Evolutionary conservation across 2,888 invertebrate species (phyloP).

Genomic region (Ceramica pisi): DNA sequence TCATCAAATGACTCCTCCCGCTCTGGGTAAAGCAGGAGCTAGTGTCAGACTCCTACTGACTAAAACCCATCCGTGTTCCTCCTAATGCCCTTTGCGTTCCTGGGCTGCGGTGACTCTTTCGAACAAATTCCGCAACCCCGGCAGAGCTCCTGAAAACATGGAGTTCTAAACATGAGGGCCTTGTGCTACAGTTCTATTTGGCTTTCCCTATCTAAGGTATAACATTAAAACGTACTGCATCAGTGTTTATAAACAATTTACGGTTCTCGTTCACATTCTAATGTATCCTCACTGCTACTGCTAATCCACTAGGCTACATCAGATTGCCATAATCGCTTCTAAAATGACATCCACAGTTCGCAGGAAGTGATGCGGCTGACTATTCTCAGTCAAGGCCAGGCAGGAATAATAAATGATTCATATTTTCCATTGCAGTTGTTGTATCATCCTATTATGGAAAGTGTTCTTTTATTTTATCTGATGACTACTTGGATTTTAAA

Average conservation of each 20-base stretch:
- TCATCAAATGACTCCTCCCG: too few relatives aligned
- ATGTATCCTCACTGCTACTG: conserved; percentile 20
- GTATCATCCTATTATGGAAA: conserved; percentile 13
- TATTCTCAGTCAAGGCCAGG: conserved; percentile 54
- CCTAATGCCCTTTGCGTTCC: too few relatives aligned
- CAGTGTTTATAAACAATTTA: conserved; percentile 2
- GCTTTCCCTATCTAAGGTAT: too few relatives aligned
- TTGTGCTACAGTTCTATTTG: too few relatives aligned
- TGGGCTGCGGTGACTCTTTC: too few relatives aligned
- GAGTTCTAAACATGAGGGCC: too few relatives aligned
- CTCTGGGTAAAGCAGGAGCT: too few relatives aligned
- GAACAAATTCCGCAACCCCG: too few relatives aligned
- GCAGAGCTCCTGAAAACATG: too few relatives aligned
- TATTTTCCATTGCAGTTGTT: conserved; percentile 49
- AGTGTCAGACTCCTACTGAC: too few relatives aligned
- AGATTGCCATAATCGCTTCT: conserved; percentile 47
- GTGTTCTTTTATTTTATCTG: conserved; percentile 11
- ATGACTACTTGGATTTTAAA: background rate
- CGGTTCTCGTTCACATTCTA: conserved; percentile 5
- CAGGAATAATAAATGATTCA: conserved; percentile 41
- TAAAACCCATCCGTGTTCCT: too few relatives aligned
- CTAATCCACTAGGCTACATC: conserved; percentile 36
- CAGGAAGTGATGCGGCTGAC: conserved; percentile 54
- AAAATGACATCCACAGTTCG: conserved; percentile 45
- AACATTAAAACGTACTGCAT: background rate